Conservation (phyloP, 2,113 vertebrate genomes). For the Microtus pennsylvanicus region DNA sequence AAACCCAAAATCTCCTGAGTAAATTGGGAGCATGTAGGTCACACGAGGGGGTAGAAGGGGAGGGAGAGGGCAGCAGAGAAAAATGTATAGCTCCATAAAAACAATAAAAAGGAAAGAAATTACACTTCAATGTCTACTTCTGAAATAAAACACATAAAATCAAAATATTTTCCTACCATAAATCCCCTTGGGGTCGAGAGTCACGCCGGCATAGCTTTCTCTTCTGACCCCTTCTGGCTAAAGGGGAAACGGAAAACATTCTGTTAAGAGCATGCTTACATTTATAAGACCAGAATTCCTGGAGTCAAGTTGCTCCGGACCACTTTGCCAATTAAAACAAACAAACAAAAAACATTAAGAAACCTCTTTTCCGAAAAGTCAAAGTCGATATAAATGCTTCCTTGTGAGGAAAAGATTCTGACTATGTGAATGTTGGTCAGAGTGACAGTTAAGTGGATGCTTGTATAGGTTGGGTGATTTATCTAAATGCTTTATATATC, state of each 20-base stretch:
- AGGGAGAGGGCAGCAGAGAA: too few species aligned
- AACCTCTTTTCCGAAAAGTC: not conserved
- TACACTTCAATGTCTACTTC: slow-evolving; percentile 15
- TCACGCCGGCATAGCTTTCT: slow-evolving; percentile 87
- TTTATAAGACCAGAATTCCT: slow-evolving; percentile 16
- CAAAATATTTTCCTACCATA: slow-evolving; percentile 88
- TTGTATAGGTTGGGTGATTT: not conserved
- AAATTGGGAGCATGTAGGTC: too few species aligned
- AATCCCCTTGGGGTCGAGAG: slow-evolving; percentile 92
- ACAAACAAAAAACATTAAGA: not conserved
- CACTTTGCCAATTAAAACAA: not conserved
- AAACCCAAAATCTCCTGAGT: too few species aligned
- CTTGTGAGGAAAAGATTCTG: slow-evolving; percentile 38
- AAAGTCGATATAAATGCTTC: not conserved
- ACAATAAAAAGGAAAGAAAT: not conserved
- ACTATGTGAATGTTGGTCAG: slow-evolving; percentile 6
- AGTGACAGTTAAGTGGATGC: not conserved
- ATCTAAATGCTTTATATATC: not conserved
- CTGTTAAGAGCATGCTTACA: slow-evolving; percentile 48
- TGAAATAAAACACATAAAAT: slow-evolving; percentile 30
- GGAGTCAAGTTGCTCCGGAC: not conserved
- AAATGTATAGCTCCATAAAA: too few species aligned
- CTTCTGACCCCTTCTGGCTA: slow-evolving; percentile 94
- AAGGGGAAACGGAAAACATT: slow-evolving; percentile 74
- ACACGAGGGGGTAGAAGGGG: too few species aligned